Conservation (phyloP, 2,888 invertebrate genomes). For the Eupithecia exiguata region DNA sequence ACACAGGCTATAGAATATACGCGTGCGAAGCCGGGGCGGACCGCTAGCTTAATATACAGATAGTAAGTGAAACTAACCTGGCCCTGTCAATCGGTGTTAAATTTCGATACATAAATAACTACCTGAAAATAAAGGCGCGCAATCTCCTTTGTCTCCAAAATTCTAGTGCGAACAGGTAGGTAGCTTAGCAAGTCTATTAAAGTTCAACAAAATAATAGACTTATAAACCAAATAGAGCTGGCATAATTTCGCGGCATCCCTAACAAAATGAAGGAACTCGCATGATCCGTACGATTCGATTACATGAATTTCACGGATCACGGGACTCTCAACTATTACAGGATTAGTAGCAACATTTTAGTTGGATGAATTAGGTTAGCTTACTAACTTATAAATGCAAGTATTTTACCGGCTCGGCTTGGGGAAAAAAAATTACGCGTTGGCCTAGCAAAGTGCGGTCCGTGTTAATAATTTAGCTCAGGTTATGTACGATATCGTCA, state of each 20-base stretch:
- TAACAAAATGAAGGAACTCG: slow-evolving; percentile 52
- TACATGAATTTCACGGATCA: slow-evolving; percentile 45
- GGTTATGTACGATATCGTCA: too few relatives aligned
- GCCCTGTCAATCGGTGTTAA: neutral
- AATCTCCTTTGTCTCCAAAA: neutral
- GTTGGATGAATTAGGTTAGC: neutral
- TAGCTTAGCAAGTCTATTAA: too few relatives aligned
- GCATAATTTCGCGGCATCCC: slow-evolving; percentile 45
- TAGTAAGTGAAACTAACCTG: too few relatives aligned
- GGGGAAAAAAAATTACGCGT: too few relatives aligned
- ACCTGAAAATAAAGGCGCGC: neutral
- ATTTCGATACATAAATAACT: too few relatives aligned
- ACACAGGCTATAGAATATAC: too few relatives aligned
- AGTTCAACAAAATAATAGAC: neutral
- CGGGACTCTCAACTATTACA: slow-evolving; percentile 28
- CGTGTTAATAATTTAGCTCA: too few relatives aligned
- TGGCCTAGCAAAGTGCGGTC: too few relatives aligned
- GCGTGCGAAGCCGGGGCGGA: too few relatives aligned
- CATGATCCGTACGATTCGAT: slow-evolving; percentile 52
- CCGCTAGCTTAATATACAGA: too few relatives aligned
- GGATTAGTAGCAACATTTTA: slow-evolving; percentile 7
- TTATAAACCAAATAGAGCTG: neutral
- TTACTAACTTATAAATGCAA: neutral
- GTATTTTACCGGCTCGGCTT: too few relatives aligned
- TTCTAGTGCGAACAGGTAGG: neutral